A percentile compares a stretch with the other conserved stretches of the same genome.
These are phyloP conservation scores for Sceloporus undulatus DNA, from an alignment of 2,113 vertebrate genomes.

Conservation along the genomic window DNA sequence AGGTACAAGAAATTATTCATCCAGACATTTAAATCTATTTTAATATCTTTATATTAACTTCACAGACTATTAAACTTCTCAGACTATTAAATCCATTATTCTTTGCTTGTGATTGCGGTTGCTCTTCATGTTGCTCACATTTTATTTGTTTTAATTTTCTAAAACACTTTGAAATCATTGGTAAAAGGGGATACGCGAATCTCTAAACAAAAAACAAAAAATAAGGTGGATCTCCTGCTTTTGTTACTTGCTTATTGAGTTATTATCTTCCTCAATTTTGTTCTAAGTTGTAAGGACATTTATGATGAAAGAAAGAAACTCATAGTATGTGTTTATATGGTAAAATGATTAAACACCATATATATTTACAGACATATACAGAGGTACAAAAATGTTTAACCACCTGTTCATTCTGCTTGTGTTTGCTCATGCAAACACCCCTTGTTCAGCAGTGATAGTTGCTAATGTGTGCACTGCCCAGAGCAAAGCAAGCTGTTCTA, in stretches of 20 bases:
- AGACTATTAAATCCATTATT: background rate
- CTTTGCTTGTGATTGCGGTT: background rate
- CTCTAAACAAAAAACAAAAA: too few relatives aligned
- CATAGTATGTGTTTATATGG: background rate
- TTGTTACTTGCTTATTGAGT: background rate
- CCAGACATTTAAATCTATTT: too few relatives aligned
- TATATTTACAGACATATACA: background rate
- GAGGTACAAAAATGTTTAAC: background rate
- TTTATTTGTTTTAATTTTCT: background rate
- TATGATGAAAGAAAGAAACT: conserved; percentile 2
- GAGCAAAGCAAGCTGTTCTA: conserved; percentile 15
- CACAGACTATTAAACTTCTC: background rate
- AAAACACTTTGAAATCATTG: too few relatives aligned
- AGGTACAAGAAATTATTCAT: too few relatives aligned
- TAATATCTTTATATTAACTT: too few relatives aligned
- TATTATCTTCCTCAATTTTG: background rate
- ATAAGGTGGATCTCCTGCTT: background rate
- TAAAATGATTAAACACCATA: background rate
- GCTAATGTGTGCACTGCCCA: conserved; percentile 9
- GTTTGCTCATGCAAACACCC: conserved; percentile 8
- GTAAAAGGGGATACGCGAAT: too few relatives aligned
- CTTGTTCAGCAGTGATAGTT: background rate
- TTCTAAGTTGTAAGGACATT: background rate
- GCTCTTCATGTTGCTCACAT: background rate
- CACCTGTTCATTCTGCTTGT: background rate